A percentile compares a stretch with the other conserved stretches of the same genome.
Evolutionary conservation across 2,113 vertebrate genomes (phyloP).

Genomic region (Eulacestoma nigropectus): DNA sequence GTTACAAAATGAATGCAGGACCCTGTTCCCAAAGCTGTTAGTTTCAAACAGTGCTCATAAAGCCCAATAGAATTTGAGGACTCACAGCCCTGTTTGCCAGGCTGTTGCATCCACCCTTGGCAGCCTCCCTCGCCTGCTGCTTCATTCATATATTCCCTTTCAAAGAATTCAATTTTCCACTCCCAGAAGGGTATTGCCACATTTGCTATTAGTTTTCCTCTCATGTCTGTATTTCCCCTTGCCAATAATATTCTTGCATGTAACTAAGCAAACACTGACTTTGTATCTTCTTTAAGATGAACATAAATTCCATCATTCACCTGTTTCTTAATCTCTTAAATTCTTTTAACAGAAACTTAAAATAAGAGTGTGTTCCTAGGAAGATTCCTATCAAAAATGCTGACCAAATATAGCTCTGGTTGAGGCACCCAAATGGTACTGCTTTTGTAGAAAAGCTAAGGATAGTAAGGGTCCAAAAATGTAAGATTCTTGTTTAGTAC

Average conservation of each 20-base stretch:
- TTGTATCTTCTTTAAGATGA: not conserved
- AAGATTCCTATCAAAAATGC: not conserved
- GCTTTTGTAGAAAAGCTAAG: not conserved
- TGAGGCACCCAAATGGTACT: not conserved
- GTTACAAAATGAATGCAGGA: not conserved
- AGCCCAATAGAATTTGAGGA: not conserved
- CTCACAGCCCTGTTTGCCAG: not conserved
- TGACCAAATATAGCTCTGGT: not conserved
- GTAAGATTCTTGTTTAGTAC: not conserved
- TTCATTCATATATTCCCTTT: not conserved
- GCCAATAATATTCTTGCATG: not conserved
- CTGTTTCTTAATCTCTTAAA: not conserved
- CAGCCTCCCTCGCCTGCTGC: not conserved
- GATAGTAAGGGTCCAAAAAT: not conserved
- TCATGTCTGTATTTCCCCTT: not conserved
- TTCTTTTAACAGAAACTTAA: not conserved
- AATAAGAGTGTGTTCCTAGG: not conserved
- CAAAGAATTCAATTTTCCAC: not conserved
- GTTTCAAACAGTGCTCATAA: not conserved
- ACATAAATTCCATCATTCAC: not conserved
- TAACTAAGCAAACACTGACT: not conserved
- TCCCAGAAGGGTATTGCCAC: not conserved
- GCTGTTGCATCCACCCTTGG: not conserved
- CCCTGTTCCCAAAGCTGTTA: not conserved
- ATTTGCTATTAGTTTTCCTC: not conserved